Evolutionary conservation across 1,140 invertebrate species (phyloP), one percentile per base, ranked within the genome.

Genomic region (Probaryconus sp.): DNA sequence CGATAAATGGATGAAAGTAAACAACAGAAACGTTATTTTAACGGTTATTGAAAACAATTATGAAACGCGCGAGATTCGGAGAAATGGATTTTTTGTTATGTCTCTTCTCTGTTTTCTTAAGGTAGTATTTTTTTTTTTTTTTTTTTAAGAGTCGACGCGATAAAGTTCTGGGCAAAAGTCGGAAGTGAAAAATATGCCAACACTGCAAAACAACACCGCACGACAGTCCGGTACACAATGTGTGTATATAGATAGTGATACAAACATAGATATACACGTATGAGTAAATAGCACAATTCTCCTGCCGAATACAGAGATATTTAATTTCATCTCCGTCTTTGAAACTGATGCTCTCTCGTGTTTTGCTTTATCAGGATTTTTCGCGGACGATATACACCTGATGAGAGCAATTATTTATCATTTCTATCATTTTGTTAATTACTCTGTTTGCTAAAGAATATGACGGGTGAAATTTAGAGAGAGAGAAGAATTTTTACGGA

Each of bases 171-270:
- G 5, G 7, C 20, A 16, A 7, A 45, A 65, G 40, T 47, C 31
- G 47, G 47, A 55, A 55, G 31, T 55, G 28, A 55, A 65, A 55
- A 65, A 65, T 65, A 65, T 65, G 61, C 61, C 61, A 65, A 48
- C 48, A 31, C 21, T 48, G 40, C 40, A 55, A 65, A 65, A 55
- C 61, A 65, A 63, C 43, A 51, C 50, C 24, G 33, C 31, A 55
- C 40, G 50, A 65, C 31, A 48, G 31, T 18, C 3, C 37, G 58
- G 28, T 20, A 21, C 11, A 18, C 1, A 4, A 18, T 61, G n/a
- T n/a, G n/a, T n/a, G n/a, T n/a, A n/a, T n/a, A n/a, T n/a, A n/a
- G n/a, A n/a, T n/a, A n/a, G n/a, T n/a, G n/a, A n/a, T n/a, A n/a
- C n/a, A n/a, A n/a, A n/a, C n/a, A n/a, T n/a, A n/a, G n/a, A 40